Evolutionary conservation across 2,888 invertebrate genomes (phyloP).

Genomic region (Plagodis dolabraria): DNA sequence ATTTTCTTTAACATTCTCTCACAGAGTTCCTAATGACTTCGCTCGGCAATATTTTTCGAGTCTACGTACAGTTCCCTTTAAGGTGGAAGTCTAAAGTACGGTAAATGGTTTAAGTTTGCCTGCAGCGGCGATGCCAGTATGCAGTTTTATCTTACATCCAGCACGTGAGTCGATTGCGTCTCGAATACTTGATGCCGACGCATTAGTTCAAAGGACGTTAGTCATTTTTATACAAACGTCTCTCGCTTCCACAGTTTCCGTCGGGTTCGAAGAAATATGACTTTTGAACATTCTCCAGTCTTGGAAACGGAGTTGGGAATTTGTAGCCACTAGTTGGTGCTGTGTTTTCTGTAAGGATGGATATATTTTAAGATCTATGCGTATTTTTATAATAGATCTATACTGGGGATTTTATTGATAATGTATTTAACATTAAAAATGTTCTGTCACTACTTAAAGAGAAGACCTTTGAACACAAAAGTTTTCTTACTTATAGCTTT

Average conservation of each 20-base stretch:
- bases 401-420: too few relatives aligned
- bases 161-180: conserved; percentile 54
- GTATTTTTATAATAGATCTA: background rate
- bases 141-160: conserved; percentile 29
- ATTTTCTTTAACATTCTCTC: conserved; percentile 43
- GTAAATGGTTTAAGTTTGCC: conserved; percentile 52
- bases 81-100: conserved; percentile 39
- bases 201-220: conserved; percentile 57
- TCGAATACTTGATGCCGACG: conserved; percentile 57
- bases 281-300: conserved; percentile 34
- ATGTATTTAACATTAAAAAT: too few relatives aligned
- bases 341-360: conserved; percentile 12
- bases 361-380: conserved; percentile 12
- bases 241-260: conserved; percentile 39
- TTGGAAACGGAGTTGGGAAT: conserved; percentile 30
- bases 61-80: conserved; percentile 43
- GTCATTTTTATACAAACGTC: conserved; percentile 53
- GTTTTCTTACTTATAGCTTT: too few relatives aligned
- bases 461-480: too few relatives aligned
- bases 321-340: conserved; percentile 28
- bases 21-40: conserved; percentile 49
- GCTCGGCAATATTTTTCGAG: conserved; percentile 49
- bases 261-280: conserved; percentile 40
- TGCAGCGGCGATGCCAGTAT: conserved; percentile 32
- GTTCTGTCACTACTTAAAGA: too few relatives aligned